Evolutionary conservation across 2,113 vertebrate species (phyloP).

Genomic region (Dipodomys spectabilis): DNA sequence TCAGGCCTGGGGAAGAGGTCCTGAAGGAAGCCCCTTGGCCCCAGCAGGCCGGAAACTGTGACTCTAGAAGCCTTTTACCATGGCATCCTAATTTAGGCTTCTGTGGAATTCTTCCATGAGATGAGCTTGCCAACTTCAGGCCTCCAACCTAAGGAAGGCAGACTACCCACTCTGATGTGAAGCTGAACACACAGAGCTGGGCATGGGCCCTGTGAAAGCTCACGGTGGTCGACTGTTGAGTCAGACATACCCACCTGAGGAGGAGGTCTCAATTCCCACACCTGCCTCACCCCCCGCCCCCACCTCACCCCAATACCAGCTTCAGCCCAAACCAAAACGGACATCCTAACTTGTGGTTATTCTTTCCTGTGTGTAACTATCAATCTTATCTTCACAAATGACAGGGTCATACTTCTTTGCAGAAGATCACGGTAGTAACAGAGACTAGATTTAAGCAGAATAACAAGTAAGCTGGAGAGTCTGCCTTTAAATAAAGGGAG

Average conservation of each 20-base stretch:
- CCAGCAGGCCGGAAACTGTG: conserved; percentile 40
- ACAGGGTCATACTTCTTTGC: conserved; percentile 18
- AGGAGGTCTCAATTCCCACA: neutral
- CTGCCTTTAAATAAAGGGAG: neutral
- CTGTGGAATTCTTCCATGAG: conserved; percentile 71
- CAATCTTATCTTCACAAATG: conserved; percentile 36
- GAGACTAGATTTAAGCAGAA: conserved; percentile 49
- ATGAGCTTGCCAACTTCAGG: conserved; percentile 65
- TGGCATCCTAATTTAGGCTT: conserved; percentile 66
- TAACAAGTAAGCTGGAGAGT: conserved; percentile 45
- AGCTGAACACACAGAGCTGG: neutral
- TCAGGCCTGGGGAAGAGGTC: conserved; percentile 30
- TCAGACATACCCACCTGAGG: neutral
- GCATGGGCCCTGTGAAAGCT: neutral
- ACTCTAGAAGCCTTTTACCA: conserved; percentile 53
- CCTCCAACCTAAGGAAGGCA: conserved; percentile 61
- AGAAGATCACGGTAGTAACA: conserved; percentile 47
- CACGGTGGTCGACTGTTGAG: neutral
- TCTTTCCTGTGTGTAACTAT: conserved; percentile 34
- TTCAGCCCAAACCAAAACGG: neutral
- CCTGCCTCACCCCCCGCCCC: neutral
- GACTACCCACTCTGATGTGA: conserved; percentile 59
- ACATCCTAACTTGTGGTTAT: conserved; percentile 28
- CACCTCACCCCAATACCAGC: neutral
- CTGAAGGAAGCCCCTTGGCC: conserved; percentile 20